These are phyloP conservation scores for Caretta caretta DNA, from an alignment of 2,113 vertebrate species.

Conservation along the genomic window DNA sequence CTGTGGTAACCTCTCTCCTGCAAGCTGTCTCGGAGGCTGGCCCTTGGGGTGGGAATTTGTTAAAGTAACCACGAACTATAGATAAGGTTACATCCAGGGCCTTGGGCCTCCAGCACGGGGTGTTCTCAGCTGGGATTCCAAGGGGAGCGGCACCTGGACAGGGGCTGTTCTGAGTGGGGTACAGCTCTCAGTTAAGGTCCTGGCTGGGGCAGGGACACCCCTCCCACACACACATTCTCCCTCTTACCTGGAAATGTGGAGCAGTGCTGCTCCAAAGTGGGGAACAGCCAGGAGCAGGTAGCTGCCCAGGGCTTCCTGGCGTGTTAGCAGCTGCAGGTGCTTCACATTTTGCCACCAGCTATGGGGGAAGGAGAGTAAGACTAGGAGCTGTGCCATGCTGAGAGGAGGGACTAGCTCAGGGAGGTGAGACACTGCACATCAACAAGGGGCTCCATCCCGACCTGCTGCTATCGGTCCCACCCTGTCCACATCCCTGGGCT, in stretches of 20 bases:
- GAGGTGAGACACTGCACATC: neutral
- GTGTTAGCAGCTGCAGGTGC: slow-evolving; percentile 46
- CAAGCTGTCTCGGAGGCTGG: no score
- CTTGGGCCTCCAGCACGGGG: no score
- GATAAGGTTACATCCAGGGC: no score
- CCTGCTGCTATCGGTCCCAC: neutral
- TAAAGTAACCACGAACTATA: neutral
- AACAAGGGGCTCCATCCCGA: neutral
- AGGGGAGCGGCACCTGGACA: neutral
- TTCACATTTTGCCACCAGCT: slow-evolving; percentile 82
- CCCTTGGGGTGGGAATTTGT: no score
- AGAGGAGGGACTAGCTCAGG: neutral
- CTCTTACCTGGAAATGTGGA: slow-evolving; percentile 80
- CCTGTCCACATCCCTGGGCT: neutral
- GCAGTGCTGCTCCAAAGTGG: slow-evolving; percentile 82
- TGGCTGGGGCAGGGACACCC: neutral
- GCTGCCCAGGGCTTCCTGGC: slow-evolving; percentile 51
- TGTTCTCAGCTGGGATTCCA: neutral
- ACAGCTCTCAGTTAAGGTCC: neutral
- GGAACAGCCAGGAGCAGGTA: slow-evolving; percentile 80
- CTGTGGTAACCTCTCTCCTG: no score
- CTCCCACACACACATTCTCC: neutral
- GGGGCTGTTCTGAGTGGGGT: neutral
- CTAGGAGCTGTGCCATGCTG: neutral
- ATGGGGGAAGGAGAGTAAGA: neutral